phyloP scores from a whole-genome alignment of 2,113 vertebrate genomes.

The Nibea albiflora region DNA sequence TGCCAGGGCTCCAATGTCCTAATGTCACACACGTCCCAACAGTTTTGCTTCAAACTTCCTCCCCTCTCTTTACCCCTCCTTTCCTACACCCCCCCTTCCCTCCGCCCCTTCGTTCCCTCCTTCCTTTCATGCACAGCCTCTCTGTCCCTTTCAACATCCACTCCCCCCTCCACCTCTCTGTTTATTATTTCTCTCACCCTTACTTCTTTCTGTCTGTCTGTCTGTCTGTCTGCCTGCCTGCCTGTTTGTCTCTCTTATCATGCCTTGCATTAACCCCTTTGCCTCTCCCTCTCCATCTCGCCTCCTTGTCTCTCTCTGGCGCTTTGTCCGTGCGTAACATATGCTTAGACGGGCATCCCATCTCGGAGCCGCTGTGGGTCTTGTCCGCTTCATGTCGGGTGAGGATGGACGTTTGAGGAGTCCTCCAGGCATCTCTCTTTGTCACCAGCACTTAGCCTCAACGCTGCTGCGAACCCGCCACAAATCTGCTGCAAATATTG shows the following conservation, averaged over 20 bases:
- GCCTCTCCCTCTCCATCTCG: conserved; percentile 33
- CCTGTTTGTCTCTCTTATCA: conserved; percentile 49
- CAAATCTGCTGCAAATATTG: conserved; percentile 37
- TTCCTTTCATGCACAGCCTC: conserved; percentile 55
- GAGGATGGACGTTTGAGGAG: conserved; percentile 78
- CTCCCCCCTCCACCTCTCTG: conserved; percentile 36
- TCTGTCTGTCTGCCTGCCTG: conserved; percentile 15
- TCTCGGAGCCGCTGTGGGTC: conserved; percentile 63
- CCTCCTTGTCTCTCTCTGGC: conserved; percentile 19
- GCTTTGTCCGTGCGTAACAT: conserved; percentile 66
- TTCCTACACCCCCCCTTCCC: conserved; percentile 28
- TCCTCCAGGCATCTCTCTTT: conserved; percentile 79
- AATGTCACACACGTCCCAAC: conserved; percentile 83
- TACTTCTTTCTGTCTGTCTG: conserved; percentile 19
- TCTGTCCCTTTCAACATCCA: conserved; percentile 57
- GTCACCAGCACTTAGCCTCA: conserved; percentile 80
- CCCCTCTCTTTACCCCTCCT: conserved; percentile 46
- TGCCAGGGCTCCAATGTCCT: conserved; percentile 74
- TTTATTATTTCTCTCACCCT: conserved; percentile 51
- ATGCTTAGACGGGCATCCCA: conserved; percentile 66
- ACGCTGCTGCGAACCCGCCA: conserved; percentile 38
- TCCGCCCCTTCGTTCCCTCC: conserved; percentile 47
- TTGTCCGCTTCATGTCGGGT: conserved; percentile 70
- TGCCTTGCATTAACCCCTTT: conserved; percentile 43
- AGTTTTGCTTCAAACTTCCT: conserved; percentile 79